Base-by-base conservation (phyloP, 2,113 vertebrate genomes). In the Falco punctatus region DNA sequence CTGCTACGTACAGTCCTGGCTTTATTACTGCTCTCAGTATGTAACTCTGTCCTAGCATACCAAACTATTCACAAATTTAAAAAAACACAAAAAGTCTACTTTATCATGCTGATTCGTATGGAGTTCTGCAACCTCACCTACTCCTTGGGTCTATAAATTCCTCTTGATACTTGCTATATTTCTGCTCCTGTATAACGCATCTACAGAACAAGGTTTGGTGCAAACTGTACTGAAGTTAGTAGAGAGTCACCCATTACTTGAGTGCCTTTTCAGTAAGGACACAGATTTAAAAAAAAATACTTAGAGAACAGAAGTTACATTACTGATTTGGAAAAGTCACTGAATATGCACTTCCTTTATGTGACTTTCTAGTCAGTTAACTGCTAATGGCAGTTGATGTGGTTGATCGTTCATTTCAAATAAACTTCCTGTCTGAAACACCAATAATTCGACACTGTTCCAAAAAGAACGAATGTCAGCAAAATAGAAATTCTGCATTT, bases 361-460 rank as follows among this genome's bases (percentile, higher is more conserved):
- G 40, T 1, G 17, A 91, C 70, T 96, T 96, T 86, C 80, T 77
- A 72, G 67, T 83, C 69, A 88, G 58, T 90, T 92, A 86, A 88
- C 52, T 83, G 33, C 54, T 94, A 83, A 92, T 77, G 49, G 22
- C 49, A 91, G 44, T 10, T 91, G 54, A 83, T 88, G 40, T 64
- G 7, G 20, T 48, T 77, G 44, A 65, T 92, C 62, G 48, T 66
- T 78, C 61, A 86, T 83, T 92, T 88, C 54, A 95, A 80, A 81
- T 48, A 72, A 83, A 86, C 35, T 69, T 92, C 67, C n/a, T 44
- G 3, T 80, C 54, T 84, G 81, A 92, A 94, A 73, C 24, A 65
- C 40, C 33, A 91, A 38, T 80, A 82, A 77, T 69, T 80, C 9
- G 3, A 62, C 44, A 49, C 14, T 52, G 23, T 57, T 27, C 21